Conservation (phyloP, 2,888 invertebrate genomes). For the Myopa tessellatipennis region DNA sequence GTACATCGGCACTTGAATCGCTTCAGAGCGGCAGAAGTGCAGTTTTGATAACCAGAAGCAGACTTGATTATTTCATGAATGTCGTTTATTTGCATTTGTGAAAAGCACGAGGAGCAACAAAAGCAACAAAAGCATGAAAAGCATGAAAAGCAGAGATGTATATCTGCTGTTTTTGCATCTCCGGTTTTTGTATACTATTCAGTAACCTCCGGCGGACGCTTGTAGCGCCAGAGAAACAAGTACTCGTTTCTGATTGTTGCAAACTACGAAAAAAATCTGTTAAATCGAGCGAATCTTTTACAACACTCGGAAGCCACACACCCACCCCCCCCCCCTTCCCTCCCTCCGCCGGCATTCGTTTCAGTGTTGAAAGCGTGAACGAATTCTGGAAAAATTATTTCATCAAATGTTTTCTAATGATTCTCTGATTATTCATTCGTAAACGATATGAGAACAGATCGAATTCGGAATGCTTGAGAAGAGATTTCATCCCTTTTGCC, state of each 20-base stretch:
- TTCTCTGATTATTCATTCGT: too few species aligned
- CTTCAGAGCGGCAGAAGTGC: neutral
- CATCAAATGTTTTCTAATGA: too few species aligned
- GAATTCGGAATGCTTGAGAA: too few species aligned
- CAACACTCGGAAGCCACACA: too few species aligned
- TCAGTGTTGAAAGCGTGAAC: too few species aligned
- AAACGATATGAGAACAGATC: too few species aligned
- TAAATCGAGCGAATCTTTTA: neutral
- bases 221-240: neutral
- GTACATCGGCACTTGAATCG: constrained; percentile 18
- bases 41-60: neutral
- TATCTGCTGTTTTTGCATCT: neutral
- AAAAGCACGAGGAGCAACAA: neutral
- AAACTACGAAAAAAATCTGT: neutral
- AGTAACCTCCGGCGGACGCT: neutral
- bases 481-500: too few species aligned
- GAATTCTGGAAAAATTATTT: too few species aligned
- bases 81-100: constrained; percentile 32
- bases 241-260: constrained; percentile 1
- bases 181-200: neutral
- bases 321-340: too few species aligned
- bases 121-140: neutral
- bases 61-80: constrained; percentile 33
- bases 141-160: neutral
- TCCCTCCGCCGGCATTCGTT: too few species aligned